Conservation (phyloP, 2,113 vertebrate genomes). For the Ptychochromis oligacanthus region DNA sequence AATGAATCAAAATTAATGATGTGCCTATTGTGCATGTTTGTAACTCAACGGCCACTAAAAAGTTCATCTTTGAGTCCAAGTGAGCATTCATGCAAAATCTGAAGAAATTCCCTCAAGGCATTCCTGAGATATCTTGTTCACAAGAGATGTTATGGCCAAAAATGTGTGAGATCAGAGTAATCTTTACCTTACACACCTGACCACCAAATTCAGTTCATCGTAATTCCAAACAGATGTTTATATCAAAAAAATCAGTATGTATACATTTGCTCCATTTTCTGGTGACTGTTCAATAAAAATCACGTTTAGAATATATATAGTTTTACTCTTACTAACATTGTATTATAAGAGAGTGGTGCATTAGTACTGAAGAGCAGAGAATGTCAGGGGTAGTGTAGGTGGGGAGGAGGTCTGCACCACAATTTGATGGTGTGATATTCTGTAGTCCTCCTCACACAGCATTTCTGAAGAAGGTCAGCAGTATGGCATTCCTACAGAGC, state of each 20-base stretch:
- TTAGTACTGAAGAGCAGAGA: conserved; percentile 15
- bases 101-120: background rate
- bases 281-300: background rate
- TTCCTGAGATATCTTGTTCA: background rate
- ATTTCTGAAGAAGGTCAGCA: conserved; percentile 60
- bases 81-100: background rate
- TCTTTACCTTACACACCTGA: background rate
- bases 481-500: conserved; percentile 7
- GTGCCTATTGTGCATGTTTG: background rate
- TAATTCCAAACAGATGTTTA: background rate
- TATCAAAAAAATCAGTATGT: background rate
- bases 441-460: conserved; percentile 49
- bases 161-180: background rate
- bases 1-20: background rate
- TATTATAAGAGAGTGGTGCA: background rate
- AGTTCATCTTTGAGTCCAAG: background rate
- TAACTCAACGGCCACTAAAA: background rate
- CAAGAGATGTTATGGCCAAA: background rate
- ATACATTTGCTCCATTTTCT: background rate
- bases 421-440: conserved; percentile 12
- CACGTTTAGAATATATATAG: background rate
- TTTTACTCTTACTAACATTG: background rate
- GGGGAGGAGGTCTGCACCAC: conserved; percentile 38
- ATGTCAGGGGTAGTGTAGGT: background rate
- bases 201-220: background rate